Evolutionary conservation across 1,140 invertebrate genomes (phyloP).

Genomic region (Lineus longissimus): DNA sequence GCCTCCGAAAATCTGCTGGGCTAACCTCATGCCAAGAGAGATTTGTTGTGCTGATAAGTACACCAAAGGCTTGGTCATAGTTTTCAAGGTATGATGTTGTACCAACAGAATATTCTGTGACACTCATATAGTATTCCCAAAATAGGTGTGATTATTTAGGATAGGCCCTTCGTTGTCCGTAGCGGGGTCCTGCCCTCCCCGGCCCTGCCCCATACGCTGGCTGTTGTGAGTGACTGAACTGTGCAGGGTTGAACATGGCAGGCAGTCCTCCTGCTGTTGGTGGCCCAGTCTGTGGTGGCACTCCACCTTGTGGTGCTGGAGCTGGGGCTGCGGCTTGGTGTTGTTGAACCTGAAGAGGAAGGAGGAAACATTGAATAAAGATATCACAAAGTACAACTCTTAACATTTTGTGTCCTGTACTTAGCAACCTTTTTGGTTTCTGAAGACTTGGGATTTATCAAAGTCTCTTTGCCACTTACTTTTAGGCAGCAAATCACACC

Average conservation of each 20-base stretch:
- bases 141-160: constrained; percentile 21
- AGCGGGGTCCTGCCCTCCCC: constrained; percentile 20
- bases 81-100: too few species aligned
- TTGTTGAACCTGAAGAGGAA: not conserved
- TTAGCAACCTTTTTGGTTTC: not conserved
- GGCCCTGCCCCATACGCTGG: not conserved
- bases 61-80: too few species aligned
- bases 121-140: too few species aligned
- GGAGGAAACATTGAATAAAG: not conserved
- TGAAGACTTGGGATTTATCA: not conserved
- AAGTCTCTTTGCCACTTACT: too few species aligned
- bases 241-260: constrained; percentile 48
- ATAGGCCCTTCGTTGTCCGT: constrained; percentile 32
- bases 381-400: not conserved
- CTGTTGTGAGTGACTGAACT: constrained; percentile 21
- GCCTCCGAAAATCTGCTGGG: too few species aligned
- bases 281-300: not conserved
- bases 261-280: constrained; percentile 19
- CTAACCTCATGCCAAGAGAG: too few species aligned
- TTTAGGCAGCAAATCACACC: too few species aligned
- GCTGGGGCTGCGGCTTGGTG: not conserved
- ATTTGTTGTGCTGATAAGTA: too few species aligned
- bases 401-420: not conserved
- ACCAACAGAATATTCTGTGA: too few species aligned
- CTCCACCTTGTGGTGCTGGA: not conserved